phyloP scores from a whole-genome alignment of 2,888 invertebrate genomes.

The Halictus ligatus region DNA sequence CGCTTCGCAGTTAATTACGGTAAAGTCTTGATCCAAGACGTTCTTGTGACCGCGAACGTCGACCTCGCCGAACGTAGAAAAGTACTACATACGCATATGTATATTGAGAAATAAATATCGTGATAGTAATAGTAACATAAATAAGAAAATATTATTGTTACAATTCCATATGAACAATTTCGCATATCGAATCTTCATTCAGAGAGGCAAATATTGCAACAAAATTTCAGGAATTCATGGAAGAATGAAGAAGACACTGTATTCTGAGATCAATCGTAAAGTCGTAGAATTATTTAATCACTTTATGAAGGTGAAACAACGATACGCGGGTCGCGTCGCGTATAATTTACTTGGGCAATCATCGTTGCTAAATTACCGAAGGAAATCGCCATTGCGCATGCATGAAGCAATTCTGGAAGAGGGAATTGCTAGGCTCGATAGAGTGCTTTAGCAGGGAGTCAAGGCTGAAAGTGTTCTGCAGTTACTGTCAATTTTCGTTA shows the following conservation, averaged over 20 bases:
- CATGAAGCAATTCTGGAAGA: constrained; percentile 38
- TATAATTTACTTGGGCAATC: constrained; percentile 11
- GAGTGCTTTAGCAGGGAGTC: constrained; percentile 38
- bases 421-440: constrained; percentile 31
- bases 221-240: not conserved
- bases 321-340: not conserved
- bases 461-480: constrained; percentile 52
- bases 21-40: too few species aligned
- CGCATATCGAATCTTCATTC: too few species aligned
- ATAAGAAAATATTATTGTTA: too few species aligned
- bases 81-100: too few species aligned
- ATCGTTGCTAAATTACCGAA: constrained; percentile 34
- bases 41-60: too few species aligned
- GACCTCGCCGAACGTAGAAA: too few species aligned
- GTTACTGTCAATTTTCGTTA: constrained; percentile 66
- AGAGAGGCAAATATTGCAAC: too few species aligned
- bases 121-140: too few species aligned
- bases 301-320: not conserved
- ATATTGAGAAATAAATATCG: too few species aligned
- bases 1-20: too few species aligned
- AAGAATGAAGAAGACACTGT: not conserved
- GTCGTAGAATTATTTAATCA: not conserved
- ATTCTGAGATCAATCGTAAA: not conserved
- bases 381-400: constrained; percentile 26
- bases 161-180: too few species aligned